Conservation (phyloP, 2,113 vertebrate genomes). For the Chelonoidis abingdonii region DNA sequence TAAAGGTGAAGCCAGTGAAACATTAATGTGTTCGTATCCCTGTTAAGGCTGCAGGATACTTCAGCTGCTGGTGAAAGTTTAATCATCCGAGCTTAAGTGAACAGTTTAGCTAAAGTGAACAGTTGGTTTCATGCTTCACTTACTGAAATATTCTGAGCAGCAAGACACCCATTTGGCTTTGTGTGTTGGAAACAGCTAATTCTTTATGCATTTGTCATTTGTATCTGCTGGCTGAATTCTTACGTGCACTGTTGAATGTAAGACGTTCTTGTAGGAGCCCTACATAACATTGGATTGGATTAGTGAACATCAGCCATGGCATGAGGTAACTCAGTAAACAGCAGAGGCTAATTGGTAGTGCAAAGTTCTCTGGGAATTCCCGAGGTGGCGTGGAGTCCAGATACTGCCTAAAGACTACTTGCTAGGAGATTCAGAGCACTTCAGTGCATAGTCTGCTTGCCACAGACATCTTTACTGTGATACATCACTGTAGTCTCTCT, state of each 20-base stretch:
- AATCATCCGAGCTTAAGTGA: conserved; percentile 30
- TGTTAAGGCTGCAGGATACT: conserved; percentile 21
- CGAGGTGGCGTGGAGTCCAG: neutral
- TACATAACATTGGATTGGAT: neutral
- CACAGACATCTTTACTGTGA: neutral
- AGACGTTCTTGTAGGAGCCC: neutral
- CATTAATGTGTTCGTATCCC: neutral
- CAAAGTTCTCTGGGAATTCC: fast-evolving
- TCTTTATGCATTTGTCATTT: neutral
- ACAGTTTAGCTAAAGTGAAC: conserved; percentile 28
- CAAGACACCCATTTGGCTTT: neutral
- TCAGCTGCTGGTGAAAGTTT: conserved; percentile 28
- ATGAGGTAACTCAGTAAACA: neutral
- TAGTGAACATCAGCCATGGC: neutral
- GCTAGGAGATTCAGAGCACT: neutral
- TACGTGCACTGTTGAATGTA: neutral
- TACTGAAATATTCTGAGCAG: neutral
- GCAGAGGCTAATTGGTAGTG: fast-evolving
- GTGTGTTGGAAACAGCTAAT: neutral
- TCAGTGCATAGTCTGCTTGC: conserved; percentile 6
- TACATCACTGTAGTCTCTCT: conserved; percentile 23
- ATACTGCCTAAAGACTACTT: neutral
- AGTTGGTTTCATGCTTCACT: neutral
- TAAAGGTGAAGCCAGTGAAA: conserved; percentile 9
- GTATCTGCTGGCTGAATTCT: neutral